phyloP scores from a whole-genome alignment of 2,797 vertebrate species.

The Brotula barbata region DNA sequence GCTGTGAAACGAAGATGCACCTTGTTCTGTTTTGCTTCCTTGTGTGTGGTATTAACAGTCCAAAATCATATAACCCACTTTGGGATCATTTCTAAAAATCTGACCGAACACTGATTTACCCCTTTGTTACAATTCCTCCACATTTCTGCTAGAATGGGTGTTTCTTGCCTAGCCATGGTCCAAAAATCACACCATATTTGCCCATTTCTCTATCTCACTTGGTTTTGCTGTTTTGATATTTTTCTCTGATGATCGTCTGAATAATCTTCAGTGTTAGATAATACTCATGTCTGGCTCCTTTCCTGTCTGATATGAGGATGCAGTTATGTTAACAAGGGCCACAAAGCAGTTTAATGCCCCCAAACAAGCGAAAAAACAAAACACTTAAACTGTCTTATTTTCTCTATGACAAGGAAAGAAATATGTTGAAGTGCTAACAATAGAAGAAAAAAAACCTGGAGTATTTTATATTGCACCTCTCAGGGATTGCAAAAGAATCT shows the following conservation, averaged over 20 bases:
- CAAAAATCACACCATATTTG: slow-evolving; percentile 14
- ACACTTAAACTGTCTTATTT: slow-evolving; percentile 35
- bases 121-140: background rate
- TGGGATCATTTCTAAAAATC: background rate
- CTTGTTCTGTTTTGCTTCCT: slow-evolving; percentile 12
- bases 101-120: background rate
- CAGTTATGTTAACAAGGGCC: slow-evolving; percentile 15
- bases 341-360: slow-evolving; percentile 1
- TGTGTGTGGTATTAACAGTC: slow-evolving; percentile 1
- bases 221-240: background rate
- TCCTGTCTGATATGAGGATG: background rate
- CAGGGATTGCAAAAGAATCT: slow-evolving; percentile 61
- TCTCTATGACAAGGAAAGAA: slow-evolving; percentile 31
- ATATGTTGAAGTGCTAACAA: slow-evolving; percentile 43
- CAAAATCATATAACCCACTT: background rate
- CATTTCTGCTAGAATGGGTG: slow-evolving; percentile 15
- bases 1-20: slow-evolving; percentile 29
- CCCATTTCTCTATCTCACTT: slow-evolving; percentile 9
- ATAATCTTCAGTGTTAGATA: too few species aligned
- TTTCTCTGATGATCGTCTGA: slow-evolving; percentile 8
- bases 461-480: slow-evolving; percentile 55
- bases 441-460: slow-evolving; percentile 36
- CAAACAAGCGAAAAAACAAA: slow-evolving; percentile 27
- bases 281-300: background rate
- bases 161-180: slow-evolving; percentile 20